Base-by-base conservation (phyloP, 2,888 invertebrate species). In the Fissipunctia ypsillon region DNA sequence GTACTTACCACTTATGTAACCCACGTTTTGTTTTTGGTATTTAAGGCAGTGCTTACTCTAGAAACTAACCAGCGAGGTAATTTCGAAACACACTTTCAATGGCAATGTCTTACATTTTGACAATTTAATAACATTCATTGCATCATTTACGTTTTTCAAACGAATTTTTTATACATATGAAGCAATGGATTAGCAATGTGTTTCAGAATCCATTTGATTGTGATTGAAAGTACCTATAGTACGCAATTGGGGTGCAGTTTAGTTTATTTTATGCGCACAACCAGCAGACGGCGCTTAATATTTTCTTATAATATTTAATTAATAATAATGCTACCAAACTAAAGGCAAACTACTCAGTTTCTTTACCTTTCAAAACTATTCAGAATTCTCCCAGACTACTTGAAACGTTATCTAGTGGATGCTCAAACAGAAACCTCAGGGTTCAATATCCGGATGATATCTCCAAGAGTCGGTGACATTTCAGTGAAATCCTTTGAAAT, bases 391-490 rank as follows among this genome's bases (percentile, higher is more conserved):
- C 4, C 22, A 74, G 50, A 80, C n/a, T 57, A 45, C 61, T 80
- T 50, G n/a, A 63, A 57, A 28, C 25, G 38, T 52, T 67, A 56
- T 77, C 43, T 31, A 31, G 16, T 25, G 16, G 52, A 50, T 72
- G 22, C 25, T 56, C n/a, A 54, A 74, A 76, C 48, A 63, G 6
- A 35, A 50, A 48, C 10, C 43, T 50, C 0, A 14, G 19, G 35
- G 66, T 57, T 74, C 75, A 80, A 57, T 5, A 75, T 45, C 45
- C 61, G 22, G 35, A 50, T 43, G 38, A 73, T 31, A 41, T 61
- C 50, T 45, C 7, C 2, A n/a, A 22, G 25, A 57, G 56, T 45
- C 65, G 56, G 25, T 61, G 61, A 50, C 43, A 41, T 79, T 45
- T 28, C 22, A 22, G 69, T 31, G 25, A 78, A 35, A 31, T 45